Base-by-base conservation (phyloP, 2,797 vertebrate species). In the Cygnus olor region DNA sequence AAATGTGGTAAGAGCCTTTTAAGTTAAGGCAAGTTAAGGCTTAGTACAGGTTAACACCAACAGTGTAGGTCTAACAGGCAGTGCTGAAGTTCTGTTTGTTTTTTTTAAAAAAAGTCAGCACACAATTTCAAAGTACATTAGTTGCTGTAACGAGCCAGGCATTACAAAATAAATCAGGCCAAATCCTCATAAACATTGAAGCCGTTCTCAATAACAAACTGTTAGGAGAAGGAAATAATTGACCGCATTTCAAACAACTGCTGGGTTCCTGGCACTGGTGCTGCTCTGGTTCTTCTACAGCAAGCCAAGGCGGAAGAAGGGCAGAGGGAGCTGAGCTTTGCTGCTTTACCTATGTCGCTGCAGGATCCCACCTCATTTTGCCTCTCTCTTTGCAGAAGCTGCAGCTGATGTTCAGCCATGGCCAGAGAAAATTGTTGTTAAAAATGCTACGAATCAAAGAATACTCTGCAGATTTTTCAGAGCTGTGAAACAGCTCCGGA, bases 61-160 rank as follows among this genome's bases (percentile, higher is more conserved):
- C 0, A 0, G 5, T 4, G 1, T 5, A 54, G 22, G 34, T 74
- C 30, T 80, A 47, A 70, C 3, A 57, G 0, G 25, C 24, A 47
- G 42, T 9, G 47, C 45, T 70, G 30, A 74, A 77, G 20, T 12
- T n/a, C 45, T 22, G 38, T 24, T n/a, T 85, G 27, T 8, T 6
- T 21, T 21, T 4, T 17, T 20, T 36, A 7, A 32, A 65, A 72
- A 34, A 44, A 10, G 32, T 10, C 49, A 68, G 22, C 6, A 10
- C 4, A 36, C 19, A 6, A 60, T 47, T 47, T 78, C 78, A 83
- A 68, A 18, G 44, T 54, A 32, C 17, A 2, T 19, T 42, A 49
- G 73, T 32, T 76, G 47, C 36, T 42, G 0, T 28, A 51, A 73
- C 6, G 38, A 85, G 51, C 12, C 76, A 47, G 4, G 10, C 10